These are phyloP conservation scores for Alfaro cultratus DNA, from an alignment of 2,797 vertebrate genomes.

Conservation along the genomic window DNA sequence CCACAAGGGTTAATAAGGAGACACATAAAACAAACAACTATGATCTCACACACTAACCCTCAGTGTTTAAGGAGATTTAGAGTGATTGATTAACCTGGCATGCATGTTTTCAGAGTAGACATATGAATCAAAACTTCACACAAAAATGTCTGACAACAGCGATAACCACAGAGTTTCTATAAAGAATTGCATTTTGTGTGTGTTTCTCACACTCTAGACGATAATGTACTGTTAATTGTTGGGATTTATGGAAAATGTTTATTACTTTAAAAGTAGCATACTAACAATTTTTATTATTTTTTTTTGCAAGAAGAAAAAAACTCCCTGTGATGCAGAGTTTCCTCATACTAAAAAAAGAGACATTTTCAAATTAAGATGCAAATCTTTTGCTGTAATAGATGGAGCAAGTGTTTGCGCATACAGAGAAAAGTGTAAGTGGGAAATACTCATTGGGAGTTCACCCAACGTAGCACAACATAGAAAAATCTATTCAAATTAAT, in stretches of 20 bases:
- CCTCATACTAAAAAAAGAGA: not conserved
- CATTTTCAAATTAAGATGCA: constrained; percentile 7
- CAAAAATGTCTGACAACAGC: not conserved
- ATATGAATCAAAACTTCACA: not conserved
- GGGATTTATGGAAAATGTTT: not conserved
- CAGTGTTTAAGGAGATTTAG: not conserved
- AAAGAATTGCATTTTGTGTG: not conserved
- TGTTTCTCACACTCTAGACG: not conserved
- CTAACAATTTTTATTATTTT: not conserved
- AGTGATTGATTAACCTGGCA: not conserved
- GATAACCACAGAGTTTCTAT: not conserved
- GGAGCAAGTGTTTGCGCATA: constrained; percentile 5
- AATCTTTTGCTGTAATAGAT: constrained; percentile 5
- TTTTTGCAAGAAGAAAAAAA: not conserved
- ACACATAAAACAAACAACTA: not conserved
- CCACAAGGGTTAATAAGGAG: not conserved
- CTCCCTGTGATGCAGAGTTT: not conserved
- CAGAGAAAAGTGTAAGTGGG: not conserved
- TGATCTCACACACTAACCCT: not conserved
- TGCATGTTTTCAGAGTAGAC: not conserved
- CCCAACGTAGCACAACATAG: constrained; percentile 6
- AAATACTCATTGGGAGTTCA: not conserved
- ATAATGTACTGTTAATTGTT: not conserved
- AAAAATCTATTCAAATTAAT: constrained; percentile 43
- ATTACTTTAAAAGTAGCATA: not conserved